phyloP scores from a whole-genome alignment of 2,888 invertebrate species.

The Eupelmus urozonus region DNA sequence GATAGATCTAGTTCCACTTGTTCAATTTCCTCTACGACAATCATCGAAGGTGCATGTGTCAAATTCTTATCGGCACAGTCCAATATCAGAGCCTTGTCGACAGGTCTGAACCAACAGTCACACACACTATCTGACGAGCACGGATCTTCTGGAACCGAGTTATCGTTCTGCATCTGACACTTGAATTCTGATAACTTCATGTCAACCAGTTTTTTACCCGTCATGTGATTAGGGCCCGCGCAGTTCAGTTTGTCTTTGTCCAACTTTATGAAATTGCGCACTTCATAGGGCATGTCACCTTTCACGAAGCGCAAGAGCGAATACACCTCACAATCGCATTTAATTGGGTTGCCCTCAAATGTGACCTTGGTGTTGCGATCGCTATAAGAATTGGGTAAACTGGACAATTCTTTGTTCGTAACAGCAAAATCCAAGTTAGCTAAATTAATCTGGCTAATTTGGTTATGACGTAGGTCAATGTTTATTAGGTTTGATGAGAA shows the following conservation, averaged over 20 bases:
- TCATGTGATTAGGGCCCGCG: conserved; percentile 69
- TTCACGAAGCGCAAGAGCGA: conserved; percentile 79
- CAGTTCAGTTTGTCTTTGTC: conserved; percentile 78
- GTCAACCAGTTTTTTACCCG: conserved; percentile 60
- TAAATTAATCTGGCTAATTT: conserved; percentile 73
- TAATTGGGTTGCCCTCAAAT: conserved; percentile 81
- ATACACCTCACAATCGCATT: conserved; percentile 81
- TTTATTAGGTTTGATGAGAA: conserved; percentile 70
- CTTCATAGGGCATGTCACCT: conserved; percentile 69
- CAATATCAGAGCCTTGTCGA: conserved; percentile 77
- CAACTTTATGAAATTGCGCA: conserved; percentile 74
- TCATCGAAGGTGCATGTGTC: conserved; percentile 76
- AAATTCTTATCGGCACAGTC: conserved; percentile 79
- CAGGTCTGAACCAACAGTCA: conserved; percentile 78
- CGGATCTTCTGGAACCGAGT: conserved; percentile 52
- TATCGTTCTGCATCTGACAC: conserved; percentile 73
- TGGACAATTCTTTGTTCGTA: too few relatives aligned
- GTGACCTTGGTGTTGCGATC: conserved; percentile 72
- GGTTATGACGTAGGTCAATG: conserved; percentile 80
- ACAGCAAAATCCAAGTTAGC: conserved; percentile 23
- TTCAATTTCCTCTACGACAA: conserved; percentile 61
- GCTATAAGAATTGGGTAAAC: too few relatives aligned
- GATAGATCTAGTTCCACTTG: conserved; percentile 77
- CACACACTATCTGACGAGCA: conserved; percentile 71
- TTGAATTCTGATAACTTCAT: conserved; percentile 75